Evolutionary conservation across 2,797 vertebrate genomes (phyloP).

Genomic region (Hypotaenidia philippensis): DNA sequence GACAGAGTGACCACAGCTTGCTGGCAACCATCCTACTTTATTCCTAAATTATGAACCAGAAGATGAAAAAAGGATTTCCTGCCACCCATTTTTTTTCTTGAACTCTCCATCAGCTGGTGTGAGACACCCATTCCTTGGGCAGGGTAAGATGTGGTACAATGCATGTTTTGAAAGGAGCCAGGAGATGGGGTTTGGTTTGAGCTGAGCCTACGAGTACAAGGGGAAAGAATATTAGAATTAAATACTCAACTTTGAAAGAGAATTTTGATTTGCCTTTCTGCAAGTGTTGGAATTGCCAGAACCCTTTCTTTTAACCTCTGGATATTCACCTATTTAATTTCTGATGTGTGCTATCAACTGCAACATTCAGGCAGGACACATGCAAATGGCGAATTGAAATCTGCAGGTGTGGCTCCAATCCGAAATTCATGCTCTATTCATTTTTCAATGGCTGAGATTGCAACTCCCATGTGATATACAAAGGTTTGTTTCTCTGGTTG

Average conservation of each 20-base stretch:
- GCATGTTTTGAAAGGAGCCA: not conserved
- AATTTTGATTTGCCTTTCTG: not conserved
- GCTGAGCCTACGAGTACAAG: not conserved
- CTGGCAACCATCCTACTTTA: not conserved
- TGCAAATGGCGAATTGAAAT: not conserved
- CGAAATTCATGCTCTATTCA: not conserved
- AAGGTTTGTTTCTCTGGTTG: not conserved
- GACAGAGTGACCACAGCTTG: not conserved
- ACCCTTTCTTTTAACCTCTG: not conserved
- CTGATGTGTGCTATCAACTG: not conserved
- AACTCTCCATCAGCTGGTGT: not conserved
- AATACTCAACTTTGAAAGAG: not conserved
- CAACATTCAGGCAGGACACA: not conserved
- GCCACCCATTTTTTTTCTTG: not conserved
- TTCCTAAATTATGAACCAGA: not conserved
- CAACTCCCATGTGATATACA: not conserved
- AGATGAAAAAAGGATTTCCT: not conserved
- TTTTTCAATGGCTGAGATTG: constrained; percentile 5
- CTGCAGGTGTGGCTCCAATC: not conserved
- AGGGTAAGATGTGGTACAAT: not conserved
- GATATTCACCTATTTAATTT: not conserved
- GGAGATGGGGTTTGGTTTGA: not conserved
- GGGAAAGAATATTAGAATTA: not conserved
- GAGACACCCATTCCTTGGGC: not conserved
- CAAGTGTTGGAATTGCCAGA: not conserved